These are phyloP conservation scores for Metopia argyrocephala DNA, from an alignment of 2,888 invertebrate species.

Conservation along the genomic window DNA sequence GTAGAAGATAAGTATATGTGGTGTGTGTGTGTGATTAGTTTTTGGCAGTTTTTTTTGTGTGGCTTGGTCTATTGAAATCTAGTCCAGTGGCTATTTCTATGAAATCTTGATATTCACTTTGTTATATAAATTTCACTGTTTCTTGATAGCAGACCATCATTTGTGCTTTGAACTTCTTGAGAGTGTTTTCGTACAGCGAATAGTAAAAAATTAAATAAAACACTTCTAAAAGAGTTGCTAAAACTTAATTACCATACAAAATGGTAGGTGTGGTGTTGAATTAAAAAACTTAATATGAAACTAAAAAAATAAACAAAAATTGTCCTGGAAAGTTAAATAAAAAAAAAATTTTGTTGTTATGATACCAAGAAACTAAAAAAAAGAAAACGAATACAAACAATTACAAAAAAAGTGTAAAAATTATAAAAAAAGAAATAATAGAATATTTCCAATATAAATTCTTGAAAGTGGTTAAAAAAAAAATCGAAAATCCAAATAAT, in stretches of 20 bases:
- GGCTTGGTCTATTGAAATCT: constrained; percentile 2
- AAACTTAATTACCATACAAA: constrained; percentile 50
- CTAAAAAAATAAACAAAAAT: too few species aligned
- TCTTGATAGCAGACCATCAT: constrained; percentile 76
- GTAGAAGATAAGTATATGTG: neutral
- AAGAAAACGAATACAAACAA: too few species aligned
- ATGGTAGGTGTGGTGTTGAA: constrained; percentile 63
- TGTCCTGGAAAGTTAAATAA: too few species aligned
- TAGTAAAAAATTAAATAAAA: constrained; percentile 39
- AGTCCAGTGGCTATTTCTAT: constrained; percentile 35
- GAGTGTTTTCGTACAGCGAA: constrained; percentile 64
- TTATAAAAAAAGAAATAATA: too few species aligned
- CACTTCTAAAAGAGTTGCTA: constrained; percentile 30
- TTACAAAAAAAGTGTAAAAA: too few species aligned
- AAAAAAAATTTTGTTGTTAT: too few species aligned
- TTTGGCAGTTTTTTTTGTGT: neutral
- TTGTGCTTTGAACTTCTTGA: constrained; percentile 78
- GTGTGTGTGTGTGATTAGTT: constrained; percentile 1
- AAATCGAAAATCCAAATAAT: too few species aligned
- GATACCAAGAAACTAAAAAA: too few species aligned
- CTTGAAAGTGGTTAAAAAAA: too few species aligned
- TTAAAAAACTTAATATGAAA: neutral
- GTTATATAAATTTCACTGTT: constrained; percentile 76
- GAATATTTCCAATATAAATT: too few species aligned
- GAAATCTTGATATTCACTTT: constrained; percentile 45